Evolutionary conservation across 2,113 vertebrate species (phyloP).

Genomic region (Corynorhinus townsendii): DNA sequence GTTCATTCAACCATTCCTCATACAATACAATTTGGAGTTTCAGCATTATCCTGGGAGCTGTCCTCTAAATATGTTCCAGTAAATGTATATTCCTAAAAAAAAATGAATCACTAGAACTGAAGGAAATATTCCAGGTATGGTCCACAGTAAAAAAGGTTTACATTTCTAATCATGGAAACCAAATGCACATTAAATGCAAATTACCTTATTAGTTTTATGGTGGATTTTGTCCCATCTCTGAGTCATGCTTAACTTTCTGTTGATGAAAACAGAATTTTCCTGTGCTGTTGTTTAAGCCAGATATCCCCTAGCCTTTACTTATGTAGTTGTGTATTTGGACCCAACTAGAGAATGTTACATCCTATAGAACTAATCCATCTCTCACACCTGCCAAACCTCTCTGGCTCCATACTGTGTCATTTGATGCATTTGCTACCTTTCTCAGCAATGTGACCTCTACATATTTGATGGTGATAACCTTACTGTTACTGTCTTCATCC

Average conservation of each 20-base stretch:
- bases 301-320: background rate
- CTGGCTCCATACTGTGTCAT: background rate
- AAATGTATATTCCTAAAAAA: background rate
- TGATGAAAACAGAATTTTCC: background rate
- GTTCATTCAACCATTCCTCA: background rate
- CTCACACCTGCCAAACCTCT: background rate
- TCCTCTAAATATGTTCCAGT: background rate
- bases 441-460: background rate
- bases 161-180: background rate
- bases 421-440: background rate
- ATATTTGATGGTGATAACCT: background rate
- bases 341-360: background rate
- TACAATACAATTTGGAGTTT: background rate
- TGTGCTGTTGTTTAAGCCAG: background rate
- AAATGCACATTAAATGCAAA: background rate
- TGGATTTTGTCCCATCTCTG: background rate
- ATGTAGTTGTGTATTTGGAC: background rate
- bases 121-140: background rate
- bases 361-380: background rate
- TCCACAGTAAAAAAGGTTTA: background rate
- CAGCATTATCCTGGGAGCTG: background rate
- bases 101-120: background rate
- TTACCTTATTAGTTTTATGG: background rate
- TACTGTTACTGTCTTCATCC: background rate
- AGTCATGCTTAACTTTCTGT: background rate